A percentile compares a stretch with the other conserved stretches of the same genome.
These are phyloP conservation scores for Cynoglossus semilaevis DNA, from an alignment of 2,113 vertebrate genomes.

Conservation along the genomic window DNA sequence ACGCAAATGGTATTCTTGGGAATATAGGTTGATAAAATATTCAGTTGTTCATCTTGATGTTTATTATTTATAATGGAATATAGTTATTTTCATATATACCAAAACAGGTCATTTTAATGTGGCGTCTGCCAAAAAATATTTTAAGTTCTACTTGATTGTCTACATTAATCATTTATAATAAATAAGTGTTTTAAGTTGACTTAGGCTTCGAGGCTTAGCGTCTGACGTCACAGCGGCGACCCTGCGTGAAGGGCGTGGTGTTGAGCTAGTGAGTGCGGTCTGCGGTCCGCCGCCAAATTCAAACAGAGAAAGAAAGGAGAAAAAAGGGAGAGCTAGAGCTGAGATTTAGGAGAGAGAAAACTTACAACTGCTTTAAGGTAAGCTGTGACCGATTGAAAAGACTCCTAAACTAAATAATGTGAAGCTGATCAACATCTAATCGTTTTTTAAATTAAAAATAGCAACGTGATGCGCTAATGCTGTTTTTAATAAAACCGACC, in stretches of 20 bases:
- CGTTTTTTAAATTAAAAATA: no score
- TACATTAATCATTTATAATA: no score
- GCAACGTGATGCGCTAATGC: no score
- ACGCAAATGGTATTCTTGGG: no score
- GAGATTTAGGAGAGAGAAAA: not conserved
- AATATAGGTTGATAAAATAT: not conserved
- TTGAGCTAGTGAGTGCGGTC: not conserved
- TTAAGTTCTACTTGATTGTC: no score
- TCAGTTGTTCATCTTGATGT: not conserved
- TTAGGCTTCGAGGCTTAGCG: not conserved
- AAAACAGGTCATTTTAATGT: no score
- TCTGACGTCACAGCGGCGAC: slow-evolving; percentile 40
- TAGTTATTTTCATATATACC: no score
- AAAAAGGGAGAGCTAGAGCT: slow-evolving; percentile 20
- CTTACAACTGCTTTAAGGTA: slow-evolving; percentile 25
- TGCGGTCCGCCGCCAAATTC: slow-evolving; percentile 74
- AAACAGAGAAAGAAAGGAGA: slow-evolving; percentile 60
- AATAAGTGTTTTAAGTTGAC: not conserved
- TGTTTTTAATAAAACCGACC: no score
- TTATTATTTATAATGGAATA: no score
- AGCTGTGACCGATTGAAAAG: not conserved
- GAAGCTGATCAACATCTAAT: no score
- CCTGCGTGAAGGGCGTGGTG: slow-evolving; percentile 36
- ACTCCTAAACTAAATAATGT: no score
- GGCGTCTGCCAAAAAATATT: no score